Conservation (phyloP, 1,140 invertebrate species). For the Globodera rostochiensis region DNA sequence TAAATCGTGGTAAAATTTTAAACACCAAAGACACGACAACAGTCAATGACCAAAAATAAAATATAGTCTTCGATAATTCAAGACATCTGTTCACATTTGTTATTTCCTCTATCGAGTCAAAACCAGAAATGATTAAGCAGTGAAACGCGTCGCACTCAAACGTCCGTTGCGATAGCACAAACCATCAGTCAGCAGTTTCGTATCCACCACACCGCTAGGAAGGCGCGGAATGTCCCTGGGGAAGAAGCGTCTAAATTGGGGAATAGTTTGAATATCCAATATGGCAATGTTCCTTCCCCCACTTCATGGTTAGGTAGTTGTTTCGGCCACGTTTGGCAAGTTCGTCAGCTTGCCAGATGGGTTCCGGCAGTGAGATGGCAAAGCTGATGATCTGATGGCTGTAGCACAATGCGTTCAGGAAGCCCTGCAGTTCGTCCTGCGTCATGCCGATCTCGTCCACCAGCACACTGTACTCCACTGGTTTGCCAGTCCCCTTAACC, state of each 20-base stretch:
- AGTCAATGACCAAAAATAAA: too few relatives aligned
- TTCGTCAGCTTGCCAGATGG: constrained; percentile 48
- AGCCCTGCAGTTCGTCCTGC: constrained; percentile 38
- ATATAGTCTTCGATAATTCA: too few relatives aligned
- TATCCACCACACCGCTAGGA: constrained; percentile 4
- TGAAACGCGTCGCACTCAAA: constrained; percentile 28
- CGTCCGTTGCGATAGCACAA: constrained; percentile 23
- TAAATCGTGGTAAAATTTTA: too few relatives aligned
- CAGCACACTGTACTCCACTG: constrained; percentile 36
- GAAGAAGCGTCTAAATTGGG: constrained; percentile 23
- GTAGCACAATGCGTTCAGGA: constrained; percentile 41
- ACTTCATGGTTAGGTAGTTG: constrained; percentile 43
- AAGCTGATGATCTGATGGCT: constrained; percentile 44
- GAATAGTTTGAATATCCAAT: background rate
- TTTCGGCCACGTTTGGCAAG: constrained; percentile 45
- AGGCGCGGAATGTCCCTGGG: constrained; percentile 25
- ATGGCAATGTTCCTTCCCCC: constrained; percentile 7
- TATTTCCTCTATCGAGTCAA: too few relatives aligned
- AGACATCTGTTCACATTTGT: too few relatives aligned
- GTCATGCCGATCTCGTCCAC: constrained; percentile 35
- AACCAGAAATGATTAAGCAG: constrained; percentile 15
- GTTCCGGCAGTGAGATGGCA: constrained; percentile 44
- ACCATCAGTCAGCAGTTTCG: constrained; percentile 21
- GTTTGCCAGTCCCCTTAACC: constrained; percentile 36
- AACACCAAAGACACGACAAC: too few relatives aligned